These are phyloP conservation scores for Idaea dimidiata DNA, from an alignment of 2,888 invertebrate genomes.

Conservation along the genomic window DNA sequence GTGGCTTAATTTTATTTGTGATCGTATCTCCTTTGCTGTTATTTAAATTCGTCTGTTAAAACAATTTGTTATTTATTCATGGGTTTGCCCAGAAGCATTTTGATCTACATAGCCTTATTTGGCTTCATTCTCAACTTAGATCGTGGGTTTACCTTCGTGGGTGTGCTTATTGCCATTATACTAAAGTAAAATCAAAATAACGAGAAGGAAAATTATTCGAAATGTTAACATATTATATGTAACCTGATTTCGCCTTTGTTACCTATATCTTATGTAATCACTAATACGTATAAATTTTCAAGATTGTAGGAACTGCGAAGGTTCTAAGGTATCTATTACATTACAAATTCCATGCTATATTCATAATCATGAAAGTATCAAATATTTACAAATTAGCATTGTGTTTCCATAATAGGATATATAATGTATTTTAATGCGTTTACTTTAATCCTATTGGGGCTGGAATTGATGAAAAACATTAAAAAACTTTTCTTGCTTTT, in stretches of 20 bases:
- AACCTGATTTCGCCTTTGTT: not conserved
- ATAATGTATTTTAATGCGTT: too few species aligned
- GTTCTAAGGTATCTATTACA: too few species aligned
- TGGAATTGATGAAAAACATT: too few species aligned
- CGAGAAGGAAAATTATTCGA: not conserved
- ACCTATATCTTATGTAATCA: not conserved
- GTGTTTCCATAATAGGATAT: too few species aligned
- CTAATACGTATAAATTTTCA: not conserved
- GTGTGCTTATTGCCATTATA: not conserved
- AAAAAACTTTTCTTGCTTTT: too few species aligned
- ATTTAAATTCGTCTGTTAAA: not conserved
- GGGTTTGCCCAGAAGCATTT: not conserved
- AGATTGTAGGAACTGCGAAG: not conserved
- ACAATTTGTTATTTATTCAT: not conserved
- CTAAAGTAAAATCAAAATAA: not conserved
- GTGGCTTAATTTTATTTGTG: too few species aligned
- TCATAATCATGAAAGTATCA: too few species aligned
- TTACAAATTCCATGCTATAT: too few species aligned
- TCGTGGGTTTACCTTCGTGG: not conserved
- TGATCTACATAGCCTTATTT: not conserved
- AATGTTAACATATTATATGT: too few species aligned
- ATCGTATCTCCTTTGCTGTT: too few species aligned
- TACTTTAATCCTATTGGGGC: too few species aligned
- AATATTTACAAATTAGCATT: too few species aligned
- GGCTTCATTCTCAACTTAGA: not conserved